These are phyloP conservation scores for Cerastoderma edule DNA, from an alignment of 2,888 invertebrate species.

Conservation along the genomic window DNA sequence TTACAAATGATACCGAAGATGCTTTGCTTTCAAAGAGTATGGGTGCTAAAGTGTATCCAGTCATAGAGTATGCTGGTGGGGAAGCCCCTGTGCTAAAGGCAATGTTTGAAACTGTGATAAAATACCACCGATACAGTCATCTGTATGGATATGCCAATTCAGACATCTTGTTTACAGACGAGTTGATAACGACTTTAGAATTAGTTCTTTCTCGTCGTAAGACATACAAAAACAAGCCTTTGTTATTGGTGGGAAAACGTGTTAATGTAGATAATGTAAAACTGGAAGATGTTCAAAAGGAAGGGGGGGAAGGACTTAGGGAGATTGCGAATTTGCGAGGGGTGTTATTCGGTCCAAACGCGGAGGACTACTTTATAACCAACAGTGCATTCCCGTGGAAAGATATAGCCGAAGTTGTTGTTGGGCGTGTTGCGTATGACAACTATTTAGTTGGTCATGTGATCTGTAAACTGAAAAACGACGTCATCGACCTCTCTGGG, in stretches of 20 bases:
- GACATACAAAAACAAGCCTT: slow-evolving; percentile 32
- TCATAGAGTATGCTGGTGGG: slow-evolving; percentile 55
- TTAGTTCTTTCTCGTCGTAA: slow-evolving; percentile 23
- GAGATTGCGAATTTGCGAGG: slow-evolving; percentile 57
- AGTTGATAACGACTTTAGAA: slow-evolving; percentile 60
- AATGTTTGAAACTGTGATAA: slow-evolving; percentile 71
- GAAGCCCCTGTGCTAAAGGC: slow-evolving; percentile 70
- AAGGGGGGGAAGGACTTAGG: slow-evolving; percentile 34
- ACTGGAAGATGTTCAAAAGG: slow-evolving; percentile 39
- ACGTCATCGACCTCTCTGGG: slow-evolving; percentile 67
- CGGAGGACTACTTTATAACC: slow-evolving; percentile 74
- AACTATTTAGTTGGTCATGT: slow-evolving; percentile 72
- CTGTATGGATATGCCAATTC: slow-evolving; percentile 76
- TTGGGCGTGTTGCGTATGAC: slow-evolving; percentile 73
- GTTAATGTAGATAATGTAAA: slow-evolving; percentile 62
- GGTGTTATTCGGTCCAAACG: slow-evolving; percentile 63
- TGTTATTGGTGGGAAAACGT: slow-evolving; percentile 58
- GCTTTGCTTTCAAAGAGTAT: slow-evolving; percentile 27
- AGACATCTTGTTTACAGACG: slow-evolving; percentile 73
- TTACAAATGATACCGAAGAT: slow-evolving; percentile 55
- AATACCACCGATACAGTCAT: slow-evolving; percentile 57
- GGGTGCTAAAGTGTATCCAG: slow-evolving; percentile 56
- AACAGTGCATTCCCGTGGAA: slow-evolving; percentile 68
- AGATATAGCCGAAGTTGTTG: slow-evolving; percentile 69
- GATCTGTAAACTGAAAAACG: slow-evolving; percentile 48